phyloP scores from a whole-genome alignment of 2,797 vertebrate species.

The Tangara arthus region DNA sequence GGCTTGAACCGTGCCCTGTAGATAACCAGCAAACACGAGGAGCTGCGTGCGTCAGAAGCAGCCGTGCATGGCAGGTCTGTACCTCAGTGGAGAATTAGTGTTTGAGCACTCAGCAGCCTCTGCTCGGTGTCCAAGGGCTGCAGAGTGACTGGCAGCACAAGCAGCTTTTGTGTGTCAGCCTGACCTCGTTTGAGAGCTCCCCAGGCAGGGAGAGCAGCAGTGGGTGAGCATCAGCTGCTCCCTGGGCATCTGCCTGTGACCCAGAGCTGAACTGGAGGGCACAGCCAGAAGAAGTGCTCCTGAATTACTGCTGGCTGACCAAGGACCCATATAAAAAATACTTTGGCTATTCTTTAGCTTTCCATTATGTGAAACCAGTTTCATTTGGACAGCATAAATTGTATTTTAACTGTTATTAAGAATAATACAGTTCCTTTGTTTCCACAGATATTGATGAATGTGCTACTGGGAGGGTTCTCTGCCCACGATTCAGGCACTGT shows the following conservation, averaged over 20 bases:
- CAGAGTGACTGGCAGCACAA: background rate
- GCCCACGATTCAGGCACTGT: slow-evolving; percentile 91
- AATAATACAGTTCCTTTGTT: background rate
- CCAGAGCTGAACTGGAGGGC: background rate
- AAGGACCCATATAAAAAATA: background rate
- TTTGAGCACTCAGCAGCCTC: background rate
- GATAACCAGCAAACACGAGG: background rate
- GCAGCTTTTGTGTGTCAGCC: background rate
- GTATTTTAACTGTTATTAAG: background rate
- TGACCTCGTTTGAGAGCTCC: background rate
- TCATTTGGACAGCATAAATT: background rate
- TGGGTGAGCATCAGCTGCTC: background rate
- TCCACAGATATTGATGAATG: slow-evolving; percentile 93
- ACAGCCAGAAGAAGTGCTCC: background rate
- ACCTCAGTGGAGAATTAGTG: background rate
- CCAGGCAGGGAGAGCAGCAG: background rate
- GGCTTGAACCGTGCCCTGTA: slow-evolving; percentile 23
- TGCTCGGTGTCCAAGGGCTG: background rate
- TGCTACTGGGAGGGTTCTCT: slow-evolving; percentile 83
- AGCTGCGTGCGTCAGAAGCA: background rate
- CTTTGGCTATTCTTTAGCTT: background rate
- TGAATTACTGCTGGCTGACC: background rate
- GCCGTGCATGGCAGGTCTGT: background rate
- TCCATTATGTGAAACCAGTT: background rate
- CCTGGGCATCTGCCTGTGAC: background rate